These are phyloP conservation scores for Macrotrachela quadricornifera DNA, from an alignment of 1,140 invertebrate species.

Conservation along the genomic window DNA sequence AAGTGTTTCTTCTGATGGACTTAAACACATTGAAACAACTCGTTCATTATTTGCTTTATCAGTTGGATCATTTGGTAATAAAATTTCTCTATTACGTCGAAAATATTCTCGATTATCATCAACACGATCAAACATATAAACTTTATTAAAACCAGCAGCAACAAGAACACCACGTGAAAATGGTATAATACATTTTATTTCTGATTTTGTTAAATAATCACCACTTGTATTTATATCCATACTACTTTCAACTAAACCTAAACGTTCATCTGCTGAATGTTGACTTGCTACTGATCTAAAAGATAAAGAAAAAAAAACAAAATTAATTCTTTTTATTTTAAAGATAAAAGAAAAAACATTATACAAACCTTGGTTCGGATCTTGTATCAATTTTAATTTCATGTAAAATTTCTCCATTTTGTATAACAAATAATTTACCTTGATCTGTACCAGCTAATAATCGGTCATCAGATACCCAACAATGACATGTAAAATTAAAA, in stretches of 20 bases:
- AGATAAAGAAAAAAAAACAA: too few species aligned
- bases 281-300: too few species aligned
- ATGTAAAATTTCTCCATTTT: conserved; percentile 50
- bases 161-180: conserved; percentile 31
- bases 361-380: not conserved
- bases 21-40: conserved; percentile 26
- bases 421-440: conserved; percentile 49
- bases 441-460: conserved; percentile 50
- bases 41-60: conserved; percentile 22
- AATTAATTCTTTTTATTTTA: too few species aligned
- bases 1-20: conserved; percentile 31
- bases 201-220: not conserved
- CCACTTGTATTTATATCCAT: too few species aligned
- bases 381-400: conserved; percentile 19
- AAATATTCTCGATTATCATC: conserved; percentile 23
- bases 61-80: conserved; percentile 14
- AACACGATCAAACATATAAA: conserved; percentile 28
- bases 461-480: conserved; percentile 41
- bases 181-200: conserved; percentile 24
- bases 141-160: conserved; percentile 25
- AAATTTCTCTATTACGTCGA: conserved; percentile 26
- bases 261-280: too few species aligned
- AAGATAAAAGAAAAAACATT: too few species aligned
- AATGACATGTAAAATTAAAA: conserved; percentile 43
- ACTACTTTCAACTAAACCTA: too few species aligned